Conservation (phyloP, 2,888 invertebrate species). For the Aphidius colemani region DNA sequence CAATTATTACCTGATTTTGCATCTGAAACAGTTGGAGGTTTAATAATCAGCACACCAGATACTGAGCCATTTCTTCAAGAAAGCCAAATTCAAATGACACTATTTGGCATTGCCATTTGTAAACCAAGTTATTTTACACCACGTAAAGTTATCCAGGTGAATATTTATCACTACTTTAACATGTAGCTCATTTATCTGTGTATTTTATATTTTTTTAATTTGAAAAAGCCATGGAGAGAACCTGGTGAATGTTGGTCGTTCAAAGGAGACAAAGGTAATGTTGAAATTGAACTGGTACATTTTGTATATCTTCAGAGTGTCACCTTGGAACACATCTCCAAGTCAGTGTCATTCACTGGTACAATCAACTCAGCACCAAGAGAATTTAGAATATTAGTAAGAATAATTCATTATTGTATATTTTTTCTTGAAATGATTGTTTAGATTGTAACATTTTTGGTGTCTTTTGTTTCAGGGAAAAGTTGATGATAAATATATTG, state of each 20-base stretch:
- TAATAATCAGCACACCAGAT: constrained; percentile 49
- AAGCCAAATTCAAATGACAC: constrained; percentile 33
- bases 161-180: background rate
- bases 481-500: constrained; percentile 34
- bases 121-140: constrained; percentile 45
- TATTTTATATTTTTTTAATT: background rate
- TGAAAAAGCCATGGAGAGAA: constrained; percentile 47
- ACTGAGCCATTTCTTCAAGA: constrained; percentile 43
- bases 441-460: background rate
- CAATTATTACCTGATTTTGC: constrained; percentile 49
- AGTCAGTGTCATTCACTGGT: constrained; percentile 62
- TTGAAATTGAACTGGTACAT: constrained; percentile 47
- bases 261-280: constrained; percentile 61
- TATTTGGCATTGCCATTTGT: constrained; percentile 50
- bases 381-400: constrained; percentile 56
- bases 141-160: constrained; percentile 49
- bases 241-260: constrained; percentile 70
- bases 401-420: constrained; percentile 17
- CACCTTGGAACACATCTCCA: constrained; percentile 66
- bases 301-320: constrained; percentile 62
- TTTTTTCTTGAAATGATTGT: constrained; percentile 3
- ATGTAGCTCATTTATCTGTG: background rate
- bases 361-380: constrained; percentile 65
- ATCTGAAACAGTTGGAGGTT: constrained; percentile 48
- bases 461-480: constrained; percentile 35